phyloP scores from a whole-genome alignment of 1,140 invertebrate species.

The Druon quercuslanigerum region DNA sequence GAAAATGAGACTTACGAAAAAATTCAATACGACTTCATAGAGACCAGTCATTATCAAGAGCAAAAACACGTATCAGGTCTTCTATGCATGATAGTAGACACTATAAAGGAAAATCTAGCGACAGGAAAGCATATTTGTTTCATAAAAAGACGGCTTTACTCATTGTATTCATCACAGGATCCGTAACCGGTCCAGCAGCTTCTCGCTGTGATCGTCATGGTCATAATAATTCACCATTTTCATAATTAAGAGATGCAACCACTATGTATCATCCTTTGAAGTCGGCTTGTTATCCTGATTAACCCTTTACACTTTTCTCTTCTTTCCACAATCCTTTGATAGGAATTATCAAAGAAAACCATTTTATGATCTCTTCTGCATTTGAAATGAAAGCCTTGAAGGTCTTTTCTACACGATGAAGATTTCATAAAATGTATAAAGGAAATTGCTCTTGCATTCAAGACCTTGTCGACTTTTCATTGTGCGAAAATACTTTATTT shows the following conservation, averaged over 20 bases:
- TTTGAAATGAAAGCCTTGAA: background rate
- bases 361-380: background rate
- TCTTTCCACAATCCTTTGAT: background rate
- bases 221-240: slow-evolving; percentile 25
- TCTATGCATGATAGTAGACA: too few species aligned
- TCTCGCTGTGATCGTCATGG: slow-evolving; percentile 2
- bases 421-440: background rate
- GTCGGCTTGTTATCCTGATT: slow-evolving; percentile 23
- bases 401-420: background rate
- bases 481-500: background rate
- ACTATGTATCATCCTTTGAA: background rate
- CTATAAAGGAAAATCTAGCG: too few species aligned
- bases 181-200: slow-evolving; percentile 6
- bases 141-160: background rate
- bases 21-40: too few species aligned
- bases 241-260: slow-evolving; percentile 17
- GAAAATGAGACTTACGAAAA: too few species aligned
- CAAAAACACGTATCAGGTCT: too few species aligned
- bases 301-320: background rate
- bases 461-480: too few species aligned
- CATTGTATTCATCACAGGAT: background rate
- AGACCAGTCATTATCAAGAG: too few species aligned
- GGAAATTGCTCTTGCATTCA: too few species aligned
- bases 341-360: background rate
- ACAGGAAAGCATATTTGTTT: background rate